Evolutionary conservation across 2,888 invertebrate species (phyloP).

Genomic region (Apocheima hispidaria): DNA sequence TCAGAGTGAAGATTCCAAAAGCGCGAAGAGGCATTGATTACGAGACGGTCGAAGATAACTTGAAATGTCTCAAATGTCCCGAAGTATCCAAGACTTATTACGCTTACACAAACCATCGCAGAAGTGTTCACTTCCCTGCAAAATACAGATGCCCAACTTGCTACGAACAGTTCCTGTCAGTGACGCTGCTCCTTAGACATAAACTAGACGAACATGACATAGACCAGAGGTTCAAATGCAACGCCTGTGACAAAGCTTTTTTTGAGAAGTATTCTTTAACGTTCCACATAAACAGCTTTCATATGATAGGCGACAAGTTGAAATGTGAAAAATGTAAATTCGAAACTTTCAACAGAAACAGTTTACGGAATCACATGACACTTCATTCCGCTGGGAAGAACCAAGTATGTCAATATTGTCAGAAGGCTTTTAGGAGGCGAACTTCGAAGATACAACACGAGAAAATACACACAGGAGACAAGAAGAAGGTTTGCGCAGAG

Average conservation of each 20-base stretch:
- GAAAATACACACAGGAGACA: slow-evolving; percentile 73
- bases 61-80: slow-evolving; percentile 9
- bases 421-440: slow-evolving; percentile 70
- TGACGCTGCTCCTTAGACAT: slow-evolving; percentile 44
- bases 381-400: slow-evolving; percentile 74
- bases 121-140: neutral
- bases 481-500: slow-evolving; percentile 66
- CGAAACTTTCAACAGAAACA: slow-evolving; percentile 59
- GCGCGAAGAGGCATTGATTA: neutral
- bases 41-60: neutral
- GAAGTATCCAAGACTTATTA: no score
- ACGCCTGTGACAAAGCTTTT: slow-evolving; percentile 69
- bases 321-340: slow-evolving; percentile 71
- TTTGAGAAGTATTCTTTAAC: slow-evolving; percentile 62
- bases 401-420: slow-evolving; percentile 73
- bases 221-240: slow-evolving; percentile 70
- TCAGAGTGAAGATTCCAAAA: neutral
- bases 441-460: slow-evolving; percentile 64
- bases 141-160: slow-evolving; percentile 3
- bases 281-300: slow-evolving; percentile 69
- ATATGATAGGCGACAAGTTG: slow-evolving; percentile 71
- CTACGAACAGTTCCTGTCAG: neutral
- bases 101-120: neutral
- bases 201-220: slow-evolving; percentile 66
- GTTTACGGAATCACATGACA: slow-evolving; percentile 68